Evolutionary conservation across 2,113 vertebrate genomes (phyloP).

Genomic region (Corythaeola cristata): DNA sequence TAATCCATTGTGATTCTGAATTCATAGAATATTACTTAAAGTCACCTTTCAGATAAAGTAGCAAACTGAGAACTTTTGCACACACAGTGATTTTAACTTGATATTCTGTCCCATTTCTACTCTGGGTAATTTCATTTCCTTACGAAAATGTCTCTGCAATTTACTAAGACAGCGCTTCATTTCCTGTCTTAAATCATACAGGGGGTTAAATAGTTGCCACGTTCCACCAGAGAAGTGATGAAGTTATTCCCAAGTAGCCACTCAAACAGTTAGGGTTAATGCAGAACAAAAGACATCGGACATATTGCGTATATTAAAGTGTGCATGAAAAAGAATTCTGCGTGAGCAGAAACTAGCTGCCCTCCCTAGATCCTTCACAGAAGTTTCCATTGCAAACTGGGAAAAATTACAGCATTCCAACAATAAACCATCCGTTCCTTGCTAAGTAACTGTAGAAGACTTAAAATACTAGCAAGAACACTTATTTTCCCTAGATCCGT

Average conservation of each 20-base stretch:
- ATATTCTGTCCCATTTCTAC: not conserved
- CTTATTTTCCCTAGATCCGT: not conserved
- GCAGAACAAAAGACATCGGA: not conserved
- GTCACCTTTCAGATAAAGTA: not conserved
- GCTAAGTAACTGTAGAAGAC: not conserved
- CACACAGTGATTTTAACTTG: not conserved
- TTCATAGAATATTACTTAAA: not conserved
- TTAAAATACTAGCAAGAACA: not conserved
- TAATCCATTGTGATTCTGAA: not conserved
- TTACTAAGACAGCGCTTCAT: slow-evolving; percentile 18
- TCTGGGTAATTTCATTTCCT: slow-evolving; percentile 13
- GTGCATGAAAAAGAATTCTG: not conserved
- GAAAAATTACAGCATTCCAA: not conserved
- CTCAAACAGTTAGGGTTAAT: not conserved
- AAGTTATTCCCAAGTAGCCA: not conserved
- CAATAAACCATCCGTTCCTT: not conserved
- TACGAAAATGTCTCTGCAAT: not conserved
- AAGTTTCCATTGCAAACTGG: not conserved
- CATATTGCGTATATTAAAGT: not conserved
- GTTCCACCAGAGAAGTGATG: not conserved
- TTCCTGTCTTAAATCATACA: not conserved
- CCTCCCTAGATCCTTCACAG: not conserved
- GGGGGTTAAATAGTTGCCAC: not conserved
- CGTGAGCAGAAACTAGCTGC: not conserved
- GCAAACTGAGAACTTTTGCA: not conserved